phyloP scores from a whole-genome alignment of 2,113 vertebrate species.

The Coptodon rendalli region DNA sequence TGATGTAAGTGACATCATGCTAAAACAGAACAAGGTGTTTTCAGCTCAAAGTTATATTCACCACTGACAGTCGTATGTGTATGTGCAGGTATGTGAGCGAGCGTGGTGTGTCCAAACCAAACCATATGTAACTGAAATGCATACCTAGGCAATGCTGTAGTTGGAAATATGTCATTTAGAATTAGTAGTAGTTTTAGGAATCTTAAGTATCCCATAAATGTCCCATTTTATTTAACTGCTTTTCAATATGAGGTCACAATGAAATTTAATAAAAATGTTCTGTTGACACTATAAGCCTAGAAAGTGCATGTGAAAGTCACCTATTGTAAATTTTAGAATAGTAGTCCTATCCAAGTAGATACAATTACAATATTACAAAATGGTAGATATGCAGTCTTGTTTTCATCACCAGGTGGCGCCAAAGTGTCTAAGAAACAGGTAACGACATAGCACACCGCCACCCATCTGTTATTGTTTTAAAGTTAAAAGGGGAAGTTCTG shows the following conservation, averaged over 20 bases:
- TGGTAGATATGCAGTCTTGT: not conserved
- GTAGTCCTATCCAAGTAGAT: not conserved
- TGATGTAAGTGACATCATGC: constrained; percentile 8
- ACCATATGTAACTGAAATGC: not conserved
- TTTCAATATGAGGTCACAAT: not conserved
- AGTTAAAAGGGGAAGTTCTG: not conserved
- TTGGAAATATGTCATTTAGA: not conserved
- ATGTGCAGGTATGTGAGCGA: not conserved
- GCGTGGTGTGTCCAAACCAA: not conserved
- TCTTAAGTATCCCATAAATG: not conserved
- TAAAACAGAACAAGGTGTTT: constrained; percentile 32
- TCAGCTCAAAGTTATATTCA: not conserved
- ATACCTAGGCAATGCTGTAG: not conserved
- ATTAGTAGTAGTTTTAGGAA: not conserved
- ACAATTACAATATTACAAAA: not conserved
- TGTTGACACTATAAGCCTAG: not conserved
- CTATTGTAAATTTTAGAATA: not conserved
- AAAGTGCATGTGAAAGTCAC: not conserved
- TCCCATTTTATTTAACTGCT: not conserved
- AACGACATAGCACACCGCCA: not conserved
- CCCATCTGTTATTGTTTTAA: not conserved
- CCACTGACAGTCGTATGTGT: not conserved
- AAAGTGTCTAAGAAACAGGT: not conserved
- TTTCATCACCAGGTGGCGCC: constrained; percentile 33
- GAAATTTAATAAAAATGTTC: not conserved